A percentile compares a stretch with the other conserved stretches of the same genome.
These are phyloP conservation scores for Stichopus chloronotus DNA, from an alignment of 35 echinoderm and acorn worm genomes.

Conservation along the genomic window DNA sequence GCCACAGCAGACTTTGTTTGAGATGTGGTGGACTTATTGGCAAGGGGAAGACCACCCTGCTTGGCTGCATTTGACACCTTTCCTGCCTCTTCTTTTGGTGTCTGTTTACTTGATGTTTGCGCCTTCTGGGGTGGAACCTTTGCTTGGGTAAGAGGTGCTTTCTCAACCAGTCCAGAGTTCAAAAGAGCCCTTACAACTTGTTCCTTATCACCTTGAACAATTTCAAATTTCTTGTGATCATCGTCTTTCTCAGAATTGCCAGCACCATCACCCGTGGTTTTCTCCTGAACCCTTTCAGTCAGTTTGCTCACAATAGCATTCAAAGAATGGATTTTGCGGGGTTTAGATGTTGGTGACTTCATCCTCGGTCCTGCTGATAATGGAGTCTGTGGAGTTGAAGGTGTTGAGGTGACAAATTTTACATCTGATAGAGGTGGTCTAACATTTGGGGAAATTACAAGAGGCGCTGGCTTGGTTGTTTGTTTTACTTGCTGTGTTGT, in stretches of 20 bases:
- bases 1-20: slow-evolving; percentile 52
- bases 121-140: background rate
- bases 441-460: slow-evolving; percentile 1
- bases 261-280: background rate
- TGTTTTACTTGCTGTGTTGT: background rate
- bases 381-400: slow-evolving; percentile 7
- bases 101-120: background rate
- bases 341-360: slow-evolving; percentile 20
- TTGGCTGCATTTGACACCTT: background rate
- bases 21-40: background rate
- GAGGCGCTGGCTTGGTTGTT: background rate
- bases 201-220: slow-evolving; percentile 44
- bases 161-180: slow-evolving; percentile 42
- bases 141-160: background rate
- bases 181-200: slow-evolving; percentile 45
- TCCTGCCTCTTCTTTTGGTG: slow-evolving; percentile 29
- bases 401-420: background rate
- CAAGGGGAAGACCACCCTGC: background rate
- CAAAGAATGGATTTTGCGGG: slow-evolving; percentile 12
- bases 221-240: slow-evolving; percentile 3
- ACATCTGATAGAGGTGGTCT: background rate
- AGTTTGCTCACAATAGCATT: slow-evolving; percentile 58
- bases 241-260: background rate
- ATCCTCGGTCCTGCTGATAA: slow-evolving; percentile 19
- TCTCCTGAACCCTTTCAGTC: slow-evolving; percentile 50